A percentile compares a stretch with the other conserved stretches of the same genome.
Evolutionary conservation across 1,140 invertebrate species (phyloP).

Genomic region (Papilio machaon): DNA sequence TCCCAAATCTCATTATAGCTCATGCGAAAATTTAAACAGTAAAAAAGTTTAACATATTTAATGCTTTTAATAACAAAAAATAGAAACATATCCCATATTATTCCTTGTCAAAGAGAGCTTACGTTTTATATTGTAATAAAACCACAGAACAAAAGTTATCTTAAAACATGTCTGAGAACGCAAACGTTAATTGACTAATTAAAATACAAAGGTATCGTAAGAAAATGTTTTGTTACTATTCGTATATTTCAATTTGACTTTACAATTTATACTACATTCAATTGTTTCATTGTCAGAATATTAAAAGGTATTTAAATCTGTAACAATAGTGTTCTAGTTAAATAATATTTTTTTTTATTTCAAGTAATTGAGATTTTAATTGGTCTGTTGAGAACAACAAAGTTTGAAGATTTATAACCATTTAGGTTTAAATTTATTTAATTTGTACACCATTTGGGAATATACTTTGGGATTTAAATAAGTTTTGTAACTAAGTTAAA

Average conservation of each 20-base stretch:
- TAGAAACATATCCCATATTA: too few relatives aligned
- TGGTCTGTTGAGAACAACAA: not conserved
- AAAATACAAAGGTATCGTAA: not conserved
- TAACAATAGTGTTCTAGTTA: not conserved
- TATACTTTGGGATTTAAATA: not conserved
- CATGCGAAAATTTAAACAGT: not conserved
- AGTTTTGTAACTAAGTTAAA: not conserved
- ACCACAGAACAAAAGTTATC: not conserved
- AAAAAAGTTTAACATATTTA: too few relatives aligned
- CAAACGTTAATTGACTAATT: not conserved
- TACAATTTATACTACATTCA: not conserved
- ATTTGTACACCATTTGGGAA: not conserved
- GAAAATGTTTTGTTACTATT: not conserved
- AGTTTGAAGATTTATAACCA: not conserved
- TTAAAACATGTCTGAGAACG: not conserved
- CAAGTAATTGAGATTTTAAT: not conserved
- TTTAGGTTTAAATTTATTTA: not conserved
- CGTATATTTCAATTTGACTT: not conserved
- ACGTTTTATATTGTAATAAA: not conserved
- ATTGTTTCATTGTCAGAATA: not conserved
- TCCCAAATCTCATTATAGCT: not conserved
- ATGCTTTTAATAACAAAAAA: too few relatives aligned
- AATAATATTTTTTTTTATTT: slow-evolving; percentile 1
- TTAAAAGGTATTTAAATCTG: not conserved
- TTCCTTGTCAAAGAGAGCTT: too few relatives aligned